Evolutionary conservation across 2,113 vertebrate species (phyloP).

Genomic region (Tupaia tana): DNA sequence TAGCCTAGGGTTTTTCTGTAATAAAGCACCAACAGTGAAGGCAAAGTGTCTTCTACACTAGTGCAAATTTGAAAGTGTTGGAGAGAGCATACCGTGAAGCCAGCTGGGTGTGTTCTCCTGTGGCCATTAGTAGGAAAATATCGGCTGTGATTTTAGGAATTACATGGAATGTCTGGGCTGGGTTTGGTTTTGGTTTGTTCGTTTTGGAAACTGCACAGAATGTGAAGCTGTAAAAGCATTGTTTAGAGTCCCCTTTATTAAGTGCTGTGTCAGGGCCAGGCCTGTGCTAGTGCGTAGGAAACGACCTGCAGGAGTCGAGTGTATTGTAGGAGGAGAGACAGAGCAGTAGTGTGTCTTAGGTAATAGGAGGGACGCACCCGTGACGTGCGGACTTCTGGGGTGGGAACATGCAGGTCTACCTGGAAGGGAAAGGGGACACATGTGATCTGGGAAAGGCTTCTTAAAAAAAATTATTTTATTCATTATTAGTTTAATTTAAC

Average conservation of each 20-base stretch:
- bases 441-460: not conserved
- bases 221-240: not conserved
- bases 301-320: not conserved
- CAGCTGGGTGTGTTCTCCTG: not conserved
- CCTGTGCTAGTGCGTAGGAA: not conserved
- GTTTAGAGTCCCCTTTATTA: not conserved
- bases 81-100: not conserved
- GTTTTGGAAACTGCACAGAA: constrained; percentile 45
- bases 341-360: not conserved
- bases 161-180: not conserved
- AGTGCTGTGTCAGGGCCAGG: not conserved
- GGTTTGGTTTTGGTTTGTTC: not conserved
- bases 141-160: not conserved
- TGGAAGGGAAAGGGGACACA: not conserved
- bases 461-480: not conserved
- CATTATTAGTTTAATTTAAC: no score
- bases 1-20: not conserved
- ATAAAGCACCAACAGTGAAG: not conserved
- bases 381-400: not conserved
- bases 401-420: fast-evolving
- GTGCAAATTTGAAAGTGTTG: not conserved
- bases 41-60: not conserved
- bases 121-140: not conserved
- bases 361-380: not conserved
- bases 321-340: not conserved